phyloP scores from a whole-genome alignment of 2,888 invertebrate species.

The Tenthredo amoena region DNA sequence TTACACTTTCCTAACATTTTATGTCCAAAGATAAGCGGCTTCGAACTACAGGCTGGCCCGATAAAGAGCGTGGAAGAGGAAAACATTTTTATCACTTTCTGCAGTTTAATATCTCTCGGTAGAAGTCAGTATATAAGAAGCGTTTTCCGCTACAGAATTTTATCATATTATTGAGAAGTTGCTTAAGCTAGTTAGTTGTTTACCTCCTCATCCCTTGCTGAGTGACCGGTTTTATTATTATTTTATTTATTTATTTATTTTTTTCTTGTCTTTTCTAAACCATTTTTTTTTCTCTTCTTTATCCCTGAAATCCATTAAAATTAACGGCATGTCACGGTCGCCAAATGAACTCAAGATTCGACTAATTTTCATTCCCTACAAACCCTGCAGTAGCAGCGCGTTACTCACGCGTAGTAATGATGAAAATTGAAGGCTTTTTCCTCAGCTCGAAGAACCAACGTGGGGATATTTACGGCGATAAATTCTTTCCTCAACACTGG shows the following conservation, averaged over 20 bases:
- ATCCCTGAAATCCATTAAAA: conserved; percentile 5
- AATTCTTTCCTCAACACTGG: conserved; percentile 28
- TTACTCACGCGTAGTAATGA: conserved; percentile 10
- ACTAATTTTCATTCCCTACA: not conserved
- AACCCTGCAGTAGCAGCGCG: not conserved
- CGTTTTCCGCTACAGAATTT: conserved; percentile 38
- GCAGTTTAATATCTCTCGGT: conserved; percentile 40
- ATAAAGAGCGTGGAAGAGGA: conserved; percentile 28
- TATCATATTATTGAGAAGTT: conserved; percentile 34
- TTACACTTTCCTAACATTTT: conserved; percentile 42
- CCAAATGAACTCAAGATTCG: conserved; percentile 10
- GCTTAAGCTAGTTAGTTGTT: not conserved
- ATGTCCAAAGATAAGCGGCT: conserved; percentile 40
- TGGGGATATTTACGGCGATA: conserved; percentile 17
- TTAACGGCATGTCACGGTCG: not conserved
- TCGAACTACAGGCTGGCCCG: conserved; percentile 25
- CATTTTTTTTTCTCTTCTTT: not conserved
- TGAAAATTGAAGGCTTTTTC: conserved; percentile 7
- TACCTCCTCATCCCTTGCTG: not conserved
- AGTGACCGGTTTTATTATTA: not conserved
- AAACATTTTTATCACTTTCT: conserved; percentile 39
- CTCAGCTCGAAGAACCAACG: not conserved
- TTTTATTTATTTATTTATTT: not conserved
- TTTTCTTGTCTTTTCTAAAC: not conserved
- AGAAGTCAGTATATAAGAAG: conserved; percentile 38